Evolutionary conservation across 2,113 vertebrate species (phyloP).

Genomic region (Thryonomys swinderianus): DNA sequence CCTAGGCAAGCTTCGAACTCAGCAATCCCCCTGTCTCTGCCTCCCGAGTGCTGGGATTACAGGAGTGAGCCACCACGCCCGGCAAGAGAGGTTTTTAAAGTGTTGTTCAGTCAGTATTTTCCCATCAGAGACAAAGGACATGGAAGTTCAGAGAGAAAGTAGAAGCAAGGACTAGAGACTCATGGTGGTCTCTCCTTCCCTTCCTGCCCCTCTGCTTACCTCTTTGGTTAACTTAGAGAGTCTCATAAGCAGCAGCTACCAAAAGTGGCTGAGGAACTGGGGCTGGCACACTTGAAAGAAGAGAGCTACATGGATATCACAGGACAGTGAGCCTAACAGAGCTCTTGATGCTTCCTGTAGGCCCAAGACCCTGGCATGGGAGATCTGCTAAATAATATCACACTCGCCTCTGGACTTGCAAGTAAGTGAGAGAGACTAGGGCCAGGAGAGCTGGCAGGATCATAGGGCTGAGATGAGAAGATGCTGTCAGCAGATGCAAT

Average conservation of each 20-base stretch:
- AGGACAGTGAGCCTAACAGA: background rate
- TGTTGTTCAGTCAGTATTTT: background rate
- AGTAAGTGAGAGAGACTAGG: background rate
- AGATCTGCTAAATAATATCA: background rate
- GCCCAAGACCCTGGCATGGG: background rate
- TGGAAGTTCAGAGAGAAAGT: background rate
- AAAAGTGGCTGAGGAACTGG: background rate
- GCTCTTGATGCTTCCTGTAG: background rate
- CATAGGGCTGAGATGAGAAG: background rate
- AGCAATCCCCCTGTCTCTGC: too few relatives aligned
- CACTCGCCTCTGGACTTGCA: background rate
- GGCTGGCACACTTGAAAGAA: background rate
- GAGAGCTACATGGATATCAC: background rate
- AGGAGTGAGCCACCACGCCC: too few relatives aligned
- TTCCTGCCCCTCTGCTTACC: background rate
- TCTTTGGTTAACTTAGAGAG: background rate
- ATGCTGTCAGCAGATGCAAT: background rate
- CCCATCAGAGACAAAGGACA: background rate
- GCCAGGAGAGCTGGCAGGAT: background rate
- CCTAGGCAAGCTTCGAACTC: too few relatives aligned
- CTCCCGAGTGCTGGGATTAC: too few relatives aligned
- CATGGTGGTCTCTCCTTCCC: background rate
- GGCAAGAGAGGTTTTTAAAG: background rate
- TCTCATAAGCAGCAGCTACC: background rate
- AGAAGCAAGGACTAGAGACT: background rate